Conservation (phyloP, 2,113 vertebrate genomes). For the Cyanocitta stelleri region DNA sequence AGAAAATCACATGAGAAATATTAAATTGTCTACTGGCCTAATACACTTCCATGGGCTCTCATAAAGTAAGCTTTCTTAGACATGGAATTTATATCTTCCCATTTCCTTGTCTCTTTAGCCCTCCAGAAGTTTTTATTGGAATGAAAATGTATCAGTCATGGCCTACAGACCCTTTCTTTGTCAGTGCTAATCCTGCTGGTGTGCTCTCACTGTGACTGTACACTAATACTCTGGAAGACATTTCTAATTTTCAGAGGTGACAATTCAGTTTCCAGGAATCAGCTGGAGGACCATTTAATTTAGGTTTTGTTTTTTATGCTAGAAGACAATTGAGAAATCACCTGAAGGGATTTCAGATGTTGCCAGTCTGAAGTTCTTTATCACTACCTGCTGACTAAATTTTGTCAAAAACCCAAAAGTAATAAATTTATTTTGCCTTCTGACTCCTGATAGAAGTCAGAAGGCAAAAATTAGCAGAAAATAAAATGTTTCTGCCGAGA, state of each 20-base stretch:
- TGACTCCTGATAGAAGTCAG: not conserved
- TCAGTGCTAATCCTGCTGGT: not conserved
- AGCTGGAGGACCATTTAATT: not conserved
- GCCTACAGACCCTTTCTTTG: not conserved
- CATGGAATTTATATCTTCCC: not conserved
- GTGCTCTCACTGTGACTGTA: not conserved
- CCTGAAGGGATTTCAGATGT: not conserved
- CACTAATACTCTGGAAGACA: not conserved
- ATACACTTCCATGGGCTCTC: not conserved
- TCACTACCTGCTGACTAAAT: not conserved
- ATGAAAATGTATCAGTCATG: not conserved
- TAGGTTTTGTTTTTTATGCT: not conserved
- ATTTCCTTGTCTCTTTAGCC: not conserved
- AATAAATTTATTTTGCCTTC: not conserved
- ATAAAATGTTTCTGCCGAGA: not conserved
- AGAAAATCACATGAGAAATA: not conserved
- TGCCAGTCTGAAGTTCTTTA: not conserved
- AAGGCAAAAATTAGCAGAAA: not conserved
- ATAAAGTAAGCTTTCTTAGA: not conserved
- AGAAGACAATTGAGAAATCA: not conserved
- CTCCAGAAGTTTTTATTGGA: not conserved
- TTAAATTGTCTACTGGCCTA: not conserved
- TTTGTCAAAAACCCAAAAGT: not conserved
- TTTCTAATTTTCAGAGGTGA: not conserved
- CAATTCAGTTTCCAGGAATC: not conserved